These are phyloP conservation scores for Dipodomys stephensi DNA, from an alignment of 2,113 vertebrate species.

Conservation along the genomic window DNA sequence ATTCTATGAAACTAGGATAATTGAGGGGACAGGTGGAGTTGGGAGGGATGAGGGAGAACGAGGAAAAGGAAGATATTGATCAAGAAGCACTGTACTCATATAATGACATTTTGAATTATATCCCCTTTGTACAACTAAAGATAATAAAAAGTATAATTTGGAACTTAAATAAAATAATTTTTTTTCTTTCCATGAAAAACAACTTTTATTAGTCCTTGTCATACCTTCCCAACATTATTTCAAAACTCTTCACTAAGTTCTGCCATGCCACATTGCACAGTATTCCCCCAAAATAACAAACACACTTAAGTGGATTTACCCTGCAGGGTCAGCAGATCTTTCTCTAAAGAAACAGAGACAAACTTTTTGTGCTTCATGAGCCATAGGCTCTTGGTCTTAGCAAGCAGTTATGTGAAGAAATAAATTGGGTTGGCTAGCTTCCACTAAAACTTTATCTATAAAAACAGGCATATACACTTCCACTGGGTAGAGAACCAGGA, in stretches of 20 bases:
- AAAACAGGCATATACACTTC: neutral
- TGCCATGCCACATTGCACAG: neutral
- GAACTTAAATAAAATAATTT: neutral
- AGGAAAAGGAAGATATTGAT: too few relatives aligned
- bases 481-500: neutral
- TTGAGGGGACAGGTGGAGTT: too few relatives aligned
- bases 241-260: neutral
- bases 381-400: neutral
- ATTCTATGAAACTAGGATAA: too few relatives aligned
- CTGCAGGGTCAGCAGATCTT: neutral
- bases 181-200: neutral
- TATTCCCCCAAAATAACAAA: neutral
- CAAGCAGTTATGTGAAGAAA: neutral
- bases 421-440: neutral
- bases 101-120: too few relatives aligned
- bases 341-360: neutral
- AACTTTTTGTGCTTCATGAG: neutral
- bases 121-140: too few relatives aligned
- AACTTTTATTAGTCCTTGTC: neutral
- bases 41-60: too few relatives aligned
- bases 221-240: neutral
- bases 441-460: slow-evolving; percentile 13
- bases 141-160: too few relatives aligned
- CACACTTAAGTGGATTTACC: neutral
- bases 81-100: too few relatives aligned